phyloP scores from a whole-genome alignment of 1,140 invertebrate genomes.

The Zaprionus davidi region DNA sequence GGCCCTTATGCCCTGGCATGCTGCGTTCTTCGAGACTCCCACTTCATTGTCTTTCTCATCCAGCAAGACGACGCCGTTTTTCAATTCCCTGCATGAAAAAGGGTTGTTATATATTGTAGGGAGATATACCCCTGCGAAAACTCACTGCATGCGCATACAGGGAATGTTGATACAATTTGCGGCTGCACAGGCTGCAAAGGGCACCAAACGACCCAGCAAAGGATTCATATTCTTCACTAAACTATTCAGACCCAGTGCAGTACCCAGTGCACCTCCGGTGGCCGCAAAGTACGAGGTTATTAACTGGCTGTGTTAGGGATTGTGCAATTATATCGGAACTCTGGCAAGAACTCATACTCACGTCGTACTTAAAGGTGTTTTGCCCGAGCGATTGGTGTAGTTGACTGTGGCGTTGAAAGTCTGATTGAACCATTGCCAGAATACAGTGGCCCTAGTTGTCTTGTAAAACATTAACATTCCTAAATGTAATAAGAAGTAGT shows the following conservation, averaged over 20 bases:
- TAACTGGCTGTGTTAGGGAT: slow-evolving; percentile 87
- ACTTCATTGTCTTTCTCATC: slow-evolving; percentile 89
- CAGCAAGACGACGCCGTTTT: slow-evolving; percentile 91
- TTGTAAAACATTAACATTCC: slow-evolving; percentile 88
- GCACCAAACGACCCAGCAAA: slow-evolving; percentile 88
- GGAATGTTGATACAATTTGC: slow-evolving; percentile 97
- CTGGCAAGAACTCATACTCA: slow-evolving; percentile 51
- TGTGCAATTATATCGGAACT: background rate
- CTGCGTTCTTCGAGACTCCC: slow-evolving; percentile 89
- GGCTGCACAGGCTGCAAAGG: slow-evolving; percentile 94
- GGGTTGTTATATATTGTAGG: background rate
- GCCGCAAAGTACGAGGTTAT: slow-evolving; percentile 95
- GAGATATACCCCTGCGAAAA: slow-evolving; percentile 31
- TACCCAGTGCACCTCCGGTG: slow-evolving; percentile 95
- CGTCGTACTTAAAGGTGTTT: slow-evolving; percentile 88
- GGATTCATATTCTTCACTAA: slow-evolving; percentile 86
- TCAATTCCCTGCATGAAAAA: slow-evolving; percentile 88
- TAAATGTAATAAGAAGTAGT: slow-evolving; percentile 39
- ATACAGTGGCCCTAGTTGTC: slow-evolving; percentile 91
- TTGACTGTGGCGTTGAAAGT: slow-evolving; percentile 97
- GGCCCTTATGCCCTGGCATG: slow-evolving; percentile 90
- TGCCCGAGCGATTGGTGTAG: slow-evolving; percentile 95
- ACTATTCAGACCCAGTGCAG: slow-evolving; percentile 91
- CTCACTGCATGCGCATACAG: slow-evolving; percentile 93
- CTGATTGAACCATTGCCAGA: slow-evolving; percentile 97